Conservation (phyloP, 2,113 vertebrate genomes). For the Peromyscus maniculatus region DNA sequence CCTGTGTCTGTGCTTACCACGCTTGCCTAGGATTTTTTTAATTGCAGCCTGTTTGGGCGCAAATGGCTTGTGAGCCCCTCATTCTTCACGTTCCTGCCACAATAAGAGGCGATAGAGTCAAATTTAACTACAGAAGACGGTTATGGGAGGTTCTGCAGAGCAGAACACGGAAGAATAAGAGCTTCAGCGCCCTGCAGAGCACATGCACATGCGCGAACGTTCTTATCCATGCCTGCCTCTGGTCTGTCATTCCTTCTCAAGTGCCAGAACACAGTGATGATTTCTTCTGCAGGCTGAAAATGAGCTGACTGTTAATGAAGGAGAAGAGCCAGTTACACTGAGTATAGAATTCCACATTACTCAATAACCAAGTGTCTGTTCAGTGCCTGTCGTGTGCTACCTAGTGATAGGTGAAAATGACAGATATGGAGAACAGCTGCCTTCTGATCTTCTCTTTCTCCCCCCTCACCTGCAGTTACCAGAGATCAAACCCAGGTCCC, state of each 20-base stretch:
- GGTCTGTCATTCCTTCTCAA: constrained; percentile 63
- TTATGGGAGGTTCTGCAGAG: constrained; percentile 63
- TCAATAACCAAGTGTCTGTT: not conserved
- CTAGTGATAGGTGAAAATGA: not conserved
- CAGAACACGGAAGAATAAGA: constrained; percentile 70
- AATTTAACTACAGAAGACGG: constrained; percentile 71
- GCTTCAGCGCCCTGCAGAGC: constrained; percentile 67
- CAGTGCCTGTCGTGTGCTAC: not conserved
- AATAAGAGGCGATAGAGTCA: constrained; percentile 68
- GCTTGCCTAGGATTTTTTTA: constrained; percentile 70
- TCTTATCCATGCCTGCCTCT: constrained; percentile 48
- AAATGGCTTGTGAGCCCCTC: constrained; percentile 74
- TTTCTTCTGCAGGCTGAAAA: constrained; percentile 63
- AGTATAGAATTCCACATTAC: constrained; percentile 8
- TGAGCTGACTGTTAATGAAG: constrained; percentile 52
- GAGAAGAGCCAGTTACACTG: not conserved
- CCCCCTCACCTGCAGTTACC: too few relatives aligned
- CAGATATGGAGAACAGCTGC: not conserved
- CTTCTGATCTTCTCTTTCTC: not conserved
- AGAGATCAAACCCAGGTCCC: not conserved
- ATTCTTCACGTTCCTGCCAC: constrained; percentile 70
- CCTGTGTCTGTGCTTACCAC: constrained; percentile 61
- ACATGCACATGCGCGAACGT: constrained; percentile 51
- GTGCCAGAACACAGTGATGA: constrained; percentile 52
- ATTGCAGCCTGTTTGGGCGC: constrained; percentile 74